Conservation (phyloP, 2,113 vertebrate genomes). For the Monopterus albus region DNA sequence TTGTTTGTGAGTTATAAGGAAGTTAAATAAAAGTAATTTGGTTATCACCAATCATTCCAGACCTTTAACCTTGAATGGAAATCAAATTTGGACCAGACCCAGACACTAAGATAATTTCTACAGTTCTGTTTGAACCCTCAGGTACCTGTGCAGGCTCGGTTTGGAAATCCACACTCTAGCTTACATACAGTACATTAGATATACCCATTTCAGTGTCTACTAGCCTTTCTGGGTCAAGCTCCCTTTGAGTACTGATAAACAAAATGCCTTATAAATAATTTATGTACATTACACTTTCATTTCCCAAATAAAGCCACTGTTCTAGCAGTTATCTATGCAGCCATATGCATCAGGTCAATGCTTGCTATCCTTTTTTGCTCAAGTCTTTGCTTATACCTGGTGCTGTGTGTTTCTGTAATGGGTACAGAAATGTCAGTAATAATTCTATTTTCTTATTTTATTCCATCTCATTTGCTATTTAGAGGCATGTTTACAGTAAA, state of each 20-base stretch:
- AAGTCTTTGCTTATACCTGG: background rate
- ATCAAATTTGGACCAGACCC: too few species aligned
- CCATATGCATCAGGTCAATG: background rate
- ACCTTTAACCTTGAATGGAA: too few species aligned
- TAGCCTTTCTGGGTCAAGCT: background rate
- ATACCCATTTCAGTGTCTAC: background rate
- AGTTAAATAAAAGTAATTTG: too few species aligned
- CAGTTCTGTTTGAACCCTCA: too few species aligned
- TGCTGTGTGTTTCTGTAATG: background rate
- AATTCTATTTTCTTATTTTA: too few species aligned
- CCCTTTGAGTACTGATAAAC: background rate
- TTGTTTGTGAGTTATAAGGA: too few species aligned
- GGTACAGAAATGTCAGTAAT: background rate
- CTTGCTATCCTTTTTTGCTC: too few species aligned
- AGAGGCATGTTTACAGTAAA: background rate
- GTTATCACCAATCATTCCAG: too few species aligned
- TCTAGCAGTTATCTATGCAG: background rate
- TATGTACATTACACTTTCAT: background rate
- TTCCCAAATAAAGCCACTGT: background rate
- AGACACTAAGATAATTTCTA: too few species aligned
- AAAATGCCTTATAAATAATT: background rate
- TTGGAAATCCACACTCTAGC: background rate
- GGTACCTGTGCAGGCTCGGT: too few species aligned
- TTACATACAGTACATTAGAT: background rate
- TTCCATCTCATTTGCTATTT: background rate